Conservation (phyloP, 2,888 invertebrate species). For the Andrena haemorrhoa region DNA sequence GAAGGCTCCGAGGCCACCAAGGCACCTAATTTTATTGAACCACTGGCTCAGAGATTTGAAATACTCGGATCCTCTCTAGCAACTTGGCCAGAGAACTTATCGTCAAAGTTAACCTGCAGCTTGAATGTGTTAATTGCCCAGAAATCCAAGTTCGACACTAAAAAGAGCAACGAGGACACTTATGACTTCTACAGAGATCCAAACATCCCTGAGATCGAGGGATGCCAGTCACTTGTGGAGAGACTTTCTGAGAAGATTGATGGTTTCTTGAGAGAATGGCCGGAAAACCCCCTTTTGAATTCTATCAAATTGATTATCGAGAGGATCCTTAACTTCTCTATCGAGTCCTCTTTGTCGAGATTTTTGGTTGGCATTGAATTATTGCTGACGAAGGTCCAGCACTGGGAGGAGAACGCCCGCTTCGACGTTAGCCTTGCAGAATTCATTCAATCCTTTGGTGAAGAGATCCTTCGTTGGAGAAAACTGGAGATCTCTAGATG, state of each 20-base stretch:
- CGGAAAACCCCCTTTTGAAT: constrained; percentile 94
- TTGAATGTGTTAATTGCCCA: constrained; percentile 85
- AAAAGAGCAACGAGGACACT: neutral
- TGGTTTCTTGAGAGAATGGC: constrained; percentile 92
- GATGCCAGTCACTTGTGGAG: constrained; percentile 90
- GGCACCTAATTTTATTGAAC: constrained; percentile 84
- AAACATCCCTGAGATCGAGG: constrained; percentile 91
- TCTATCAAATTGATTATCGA: constrained; percentile 90
- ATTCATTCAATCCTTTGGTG: constrained; percentile 90
- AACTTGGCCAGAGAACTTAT: constrained; percentile 11
- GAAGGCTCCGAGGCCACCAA: neutral
- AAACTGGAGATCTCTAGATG: constrained; percentile 95
- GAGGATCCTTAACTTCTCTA: constrained; percentile 89
- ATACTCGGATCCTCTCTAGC: neutral
- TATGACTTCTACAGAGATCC: constrained; percentile 94
- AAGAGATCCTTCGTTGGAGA: constrained; percentile 95
- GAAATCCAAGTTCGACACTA: constrained; percentile 5
- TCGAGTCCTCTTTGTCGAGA: constrained; percentile 93
- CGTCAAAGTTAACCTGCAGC: constrained; percentile 83
- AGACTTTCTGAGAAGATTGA: constrained; percentile 88
- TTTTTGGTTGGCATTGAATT: constrained; percentile 96
- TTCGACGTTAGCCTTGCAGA: constrained; percentile 92
- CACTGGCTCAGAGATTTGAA: constrained; percentile 87
- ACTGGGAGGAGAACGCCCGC: constrained; percentile 97
- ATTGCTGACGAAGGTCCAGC: constrained; percentile 92